Base-by-base conservation (phyloP, 2,797 vertebrate genomes). In the Diplodus sargus region DNA sequence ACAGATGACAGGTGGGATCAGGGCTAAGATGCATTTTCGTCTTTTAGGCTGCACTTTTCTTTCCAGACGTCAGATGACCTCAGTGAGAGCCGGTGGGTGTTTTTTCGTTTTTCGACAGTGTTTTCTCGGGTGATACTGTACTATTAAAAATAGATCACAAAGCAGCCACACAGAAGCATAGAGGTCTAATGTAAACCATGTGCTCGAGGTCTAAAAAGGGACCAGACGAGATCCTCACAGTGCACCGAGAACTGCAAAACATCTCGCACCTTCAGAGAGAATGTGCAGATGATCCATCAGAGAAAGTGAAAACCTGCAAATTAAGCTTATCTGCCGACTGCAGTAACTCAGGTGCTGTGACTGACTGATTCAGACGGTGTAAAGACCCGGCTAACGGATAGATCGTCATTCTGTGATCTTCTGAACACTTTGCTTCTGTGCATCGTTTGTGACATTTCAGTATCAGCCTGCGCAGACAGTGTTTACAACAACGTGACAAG, bases 111-210 rank as follows among this genome's bases (percentile, higher is more conserved):
- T 68, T 74, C 53, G 30, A 14, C 25, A 48, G 63, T 54, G 23
- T 66, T 30, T 67, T 39, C 54, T 62, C 22, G 61, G 15, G 66
- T 30, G 45, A 57, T 52, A 51, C 14, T 0, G 56, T 2, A 30
- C 3, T 58, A n/a, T 70, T 58, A 57, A 64, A 81, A 76, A 48
- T 13, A 71, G 45, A 76, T 74, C 62, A 61, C 4, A 67, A 56
- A 49, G 65, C 42, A 61, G 54, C 23, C 7, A 49, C 54, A 54
- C 30, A 60, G 70, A 63, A 52, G 73, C 60, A 49, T 65, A 34
- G 45, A 45, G 1, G 3, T 47, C 72, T 51, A 72, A 76, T 57
- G 58, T 1, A 28, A 59, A 49, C 51, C 67, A 84, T 8, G 63
- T 69, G 68, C 13, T n/a, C 5, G 20, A 45, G 34, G 23, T 23